Evolutionary conservation across 2,888 invertebrate species (phyloP).

Genomic region (Lasioglossum villosulum): DNA sequence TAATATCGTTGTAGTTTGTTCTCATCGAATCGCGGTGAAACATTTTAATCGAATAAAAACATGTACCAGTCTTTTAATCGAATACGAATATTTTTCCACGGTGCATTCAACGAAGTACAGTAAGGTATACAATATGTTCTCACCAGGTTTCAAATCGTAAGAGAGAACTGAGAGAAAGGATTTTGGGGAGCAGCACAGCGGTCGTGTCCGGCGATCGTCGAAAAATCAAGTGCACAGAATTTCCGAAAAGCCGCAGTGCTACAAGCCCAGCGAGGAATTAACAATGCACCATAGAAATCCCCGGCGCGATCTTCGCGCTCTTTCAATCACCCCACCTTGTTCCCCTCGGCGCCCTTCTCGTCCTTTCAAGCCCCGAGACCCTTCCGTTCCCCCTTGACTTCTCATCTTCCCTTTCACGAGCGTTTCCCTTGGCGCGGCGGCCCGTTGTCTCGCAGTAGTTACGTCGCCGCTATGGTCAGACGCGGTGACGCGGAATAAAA

Average conservation of each 20-base stretch:
- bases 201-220: not conserved
- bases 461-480: constrained; percentile 35
- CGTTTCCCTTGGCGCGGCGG: constrained; percentile 10
- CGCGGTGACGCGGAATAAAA: constrained; percentile 45
- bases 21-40: not conserved
- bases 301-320: constrained; percentile 28
- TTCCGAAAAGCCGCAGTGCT: not conserved
- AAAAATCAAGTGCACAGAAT: not conserved
- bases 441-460: constrained; percentile 47
- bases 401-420: constrained; percentile 21
- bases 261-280: not conserved
- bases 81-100: not conserved
- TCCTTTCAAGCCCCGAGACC: not conserved
- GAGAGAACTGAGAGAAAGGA: not conserved
- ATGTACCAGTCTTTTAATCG: too few species aligned
- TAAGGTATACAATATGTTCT: not conserved
- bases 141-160: not conserved
- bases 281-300: constrained; percentile 11
- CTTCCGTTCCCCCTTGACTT: not conserved
- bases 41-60: not conserved
- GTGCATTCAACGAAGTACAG: not conserved
- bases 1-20: not conserved
- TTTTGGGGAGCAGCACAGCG: not conserved
- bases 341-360: not conserved
- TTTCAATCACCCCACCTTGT: not conserved